Evolutionary conservation across 2,888 invertebrate species (phyloP), one percentile per base, ranked within the genome.

Genomic region (Agriopis marginaria): DNA sequence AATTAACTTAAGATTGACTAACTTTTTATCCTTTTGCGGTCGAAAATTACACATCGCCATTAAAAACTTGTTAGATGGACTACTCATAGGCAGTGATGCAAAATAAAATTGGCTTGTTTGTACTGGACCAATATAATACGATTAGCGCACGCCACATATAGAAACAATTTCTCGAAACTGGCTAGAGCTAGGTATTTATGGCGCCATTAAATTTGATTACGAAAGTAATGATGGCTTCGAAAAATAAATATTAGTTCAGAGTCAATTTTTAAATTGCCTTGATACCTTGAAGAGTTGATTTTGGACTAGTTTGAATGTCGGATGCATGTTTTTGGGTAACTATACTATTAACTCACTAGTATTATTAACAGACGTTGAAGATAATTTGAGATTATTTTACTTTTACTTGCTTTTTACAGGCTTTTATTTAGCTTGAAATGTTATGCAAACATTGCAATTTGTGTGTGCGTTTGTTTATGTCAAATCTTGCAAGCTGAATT

Each of bases 141-240:
- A 70, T 70, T 70, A 70, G 62, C 66, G 63, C 62, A 69, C 62
- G 66, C 67, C 55, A 55, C 67, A 73, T 69, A 68, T 66, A 74
- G 75, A 74, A 76, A 71, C 64, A 70, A 75, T 71, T 76, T 72
- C 56, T 70, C 66, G 23, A 71, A 77, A 75, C 79, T 64, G 63
- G 76, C 68, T 65, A 58, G 40, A 50, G 63, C 56, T 68, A 65
- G 49, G 71, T 68, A 70, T 77, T 76, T 73, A 81, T 67, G 71
- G 75, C 69, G 75, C 77, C 69, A 72, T 78, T 70, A 77, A 76
- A 74, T 77, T 78, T 76, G 75, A 81, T 82, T 83, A 81, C 76
- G 76, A 82, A 81, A 82, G 66, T 76, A 78, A 80, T 80, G 77
- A 73, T 76, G 72, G 74, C 72, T 77, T 67, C 70, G 68, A 73